A percentile compares a stretch with the other conserved stretches of the same genome.
Conservation (phyloP, 92 coral and sea anemone genomes). For the Epizoanthus illoricatus region DNA sequence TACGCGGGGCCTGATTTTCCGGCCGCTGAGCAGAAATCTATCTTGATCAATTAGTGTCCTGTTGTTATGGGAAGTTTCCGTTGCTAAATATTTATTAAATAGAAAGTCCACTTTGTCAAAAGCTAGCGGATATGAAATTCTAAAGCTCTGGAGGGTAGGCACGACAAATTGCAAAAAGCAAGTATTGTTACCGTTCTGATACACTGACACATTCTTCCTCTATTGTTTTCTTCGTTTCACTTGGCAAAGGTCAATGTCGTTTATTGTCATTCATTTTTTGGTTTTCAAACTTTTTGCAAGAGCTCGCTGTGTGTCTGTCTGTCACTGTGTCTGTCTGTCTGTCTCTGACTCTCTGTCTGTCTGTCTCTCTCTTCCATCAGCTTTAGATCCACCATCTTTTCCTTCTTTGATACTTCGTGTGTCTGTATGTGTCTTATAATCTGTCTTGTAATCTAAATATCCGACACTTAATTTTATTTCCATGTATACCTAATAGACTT, state of each 20-base stretch:
- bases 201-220: neutral
- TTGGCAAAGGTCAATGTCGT: conserved; percentile 7
- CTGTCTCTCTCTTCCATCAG: too few species aligned
- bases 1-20: conserved; percentile 50
- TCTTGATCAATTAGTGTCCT: conserved; percentile 85
- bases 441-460: too few species aligned
- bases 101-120: conserved; percentile 72
- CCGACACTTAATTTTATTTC: too few species aligned
- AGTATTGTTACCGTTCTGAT: neutral
- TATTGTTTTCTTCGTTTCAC: conserved; percentile 6
- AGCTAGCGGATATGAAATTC: conserved; percentile 79
- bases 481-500: too few species aligned
- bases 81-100: conserved; percentile 81
- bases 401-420: too few species aligned
- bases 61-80: conserved; percentile 80
- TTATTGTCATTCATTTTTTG: too few species aligned
- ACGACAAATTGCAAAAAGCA: conserved; percentile 27
- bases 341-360: too few species aligned
- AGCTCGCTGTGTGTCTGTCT: too few species aligned
- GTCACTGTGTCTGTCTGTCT: too few species aligned
- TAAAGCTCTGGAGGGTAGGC: conserved; percentile 39
- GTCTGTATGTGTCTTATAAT: too few species aligned
- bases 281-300: too few species aligned
- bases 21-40: conserved; percentile 61
- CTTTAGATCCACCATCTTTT: too few species aligned